phyloP scores from a whole-genome alignment of 2,888 invertebrate genomes.

The Agrotis clavis region DNA sequence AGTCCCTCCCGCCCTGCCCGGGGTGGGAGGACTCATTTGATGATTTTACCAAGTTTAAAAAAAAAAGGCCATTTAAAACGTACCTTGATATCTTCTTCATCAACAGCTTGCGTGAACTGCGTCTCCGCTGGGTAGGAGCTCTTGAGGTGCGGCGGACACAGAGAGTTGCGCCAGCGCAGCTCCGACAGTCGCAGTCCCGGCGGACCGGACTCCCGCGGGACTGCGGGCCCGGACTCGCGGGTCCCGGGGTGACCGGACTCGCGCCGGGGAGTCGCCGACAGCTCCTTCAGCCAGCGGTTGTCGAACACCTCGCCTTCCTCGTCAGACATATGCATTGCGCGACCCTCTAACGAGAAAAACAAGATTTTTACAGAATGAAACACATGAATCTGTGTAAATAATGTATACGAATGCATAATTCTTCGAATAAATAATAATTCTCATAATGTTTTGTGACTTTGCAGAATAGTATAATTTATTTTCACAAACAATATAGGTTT shows the following conservation, averaged over 20 bases:
- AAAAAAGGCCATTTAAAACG: background rate
- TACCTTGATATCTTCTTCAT: constrained; percentile 87
- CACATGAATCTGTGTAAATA: background rate
- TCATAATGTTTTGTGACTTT: background rate
- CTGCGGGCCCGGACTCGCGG: constrained; percentile 58
- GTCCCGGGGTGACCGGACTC: constrained; percentile 83
- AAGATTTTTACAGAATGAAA: background rate
- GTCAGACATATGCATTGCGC: constrained; percentile 94
- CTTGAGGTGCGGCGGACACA: constrained; percentile 96
- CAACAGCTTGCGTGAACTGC: constrained; percentile 91
- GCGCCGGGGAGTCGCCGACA: constrained; percentile 91
- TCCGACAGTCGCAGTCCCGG: constrained; percentile 90
- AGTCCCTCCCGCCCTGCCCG: too few relatives aligned
- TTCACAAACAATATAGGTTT: too few relatives aligned
- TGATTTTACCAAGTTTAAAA: too few relatives aligned
- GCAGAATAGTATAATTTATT: background rate
- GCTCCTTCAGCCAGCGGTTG: constrained; percentile 94
- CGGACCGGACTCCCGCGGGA: constrained; percentile 59
- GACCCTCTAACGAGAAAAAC: constrained; percentile 72
- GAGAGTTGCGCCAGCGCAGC: constrained; percentile 95
- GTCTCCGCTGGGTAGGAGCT: constrained; percentile 96
- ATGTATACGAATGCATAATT: background rate
- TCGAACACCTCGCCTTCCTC: constrained; percentile 97
- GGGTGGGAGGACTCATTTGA: too few relatives aligned
- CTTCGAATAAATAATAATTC: too few relatives aligned